A percentile compares a stretch with the other conserved stretches of the same genome.
phyloP scores from a whole-genome alignment of 2,888 invertebrate species.

The Drosophila cognata region DNA sequence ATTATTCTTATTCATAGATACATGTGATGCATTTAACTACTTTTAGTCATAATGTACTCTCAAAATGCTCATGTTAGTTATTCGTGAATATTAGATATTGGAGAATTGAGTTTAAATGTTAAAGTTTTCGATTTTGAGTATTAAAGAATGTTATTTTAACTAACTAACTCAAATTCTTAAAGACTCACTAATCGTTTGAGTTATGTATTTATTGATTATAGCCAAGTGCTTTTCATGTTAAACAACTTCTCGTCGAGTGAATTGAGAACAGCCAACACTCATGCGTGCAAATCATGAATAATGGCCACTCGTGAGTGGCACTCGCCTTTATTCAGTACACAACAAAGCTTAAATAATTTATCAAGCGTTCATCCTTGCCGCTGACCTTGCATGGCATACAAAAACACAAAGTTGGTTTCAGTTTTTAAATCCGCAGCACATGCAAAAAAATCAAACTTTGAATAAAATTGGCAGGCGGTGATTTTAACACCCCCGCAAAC shows the following conservation, averaged over 20 bases:
- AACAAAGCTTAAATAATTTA: conserved; percentile 41
- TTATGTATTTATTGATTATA: neutral
- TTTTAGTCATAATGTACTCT: neutral
- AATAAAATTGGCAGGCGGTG: conserved; percentile 13
- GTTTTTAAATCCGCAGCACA: conserved; percentile 28
- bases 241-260: neutral
- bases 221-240: neutral
- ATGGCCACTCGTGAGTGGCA: conserved; percentile 9
- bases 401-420: conserved; percentile 16
- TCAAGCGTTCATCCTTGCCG: conserved; percentile 43
- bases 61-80: neutral
- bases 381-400: conserved; percentile 33
- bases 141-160: neutral
- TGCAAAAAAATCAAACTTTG: conserved; percentile 18
- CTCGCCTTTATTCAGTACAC: conserved; percentile 15
- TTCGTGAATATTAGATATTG: neutral
- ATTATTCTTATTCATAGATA: neutral
- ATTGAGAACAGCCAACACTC: neutral
- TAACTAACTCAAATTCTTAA: neutral
- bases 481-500: conserved; percentile 22
- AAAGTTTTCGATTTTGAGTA: neutral
- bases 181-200: neutral
- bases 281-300: conserved; percentile 20
- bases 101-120: neutral
- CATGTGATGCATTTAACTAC: neutral